These are phyloP conservation scores for Myotis findleyi DNA, from an alignment of 2,797 vertebrate genomes.

Conservation along the genomic window DNA sequence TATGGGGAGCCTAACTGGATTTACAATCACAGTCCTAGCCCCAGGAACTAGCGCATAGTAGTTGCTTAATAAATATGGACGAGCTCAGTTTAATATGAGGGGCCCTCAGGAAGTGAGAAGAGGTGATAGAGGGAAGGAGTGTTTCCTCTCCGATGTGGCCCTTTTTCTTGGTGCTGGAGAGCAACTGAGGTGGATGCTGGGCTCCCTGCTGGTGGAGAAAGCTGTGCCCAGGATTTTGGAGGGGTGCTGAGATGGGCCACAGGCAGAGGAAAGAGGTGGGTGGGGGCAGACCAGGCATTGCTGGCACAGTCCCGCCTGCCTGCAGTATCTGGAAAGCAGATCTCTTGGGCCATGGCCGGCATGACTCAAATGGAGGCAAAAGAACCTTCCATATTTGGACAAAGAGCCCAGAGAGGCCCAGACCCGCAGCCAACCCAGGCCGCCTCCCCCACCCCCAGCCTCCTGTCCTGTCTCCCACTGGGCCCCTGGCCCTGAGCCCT, in stretches of 20 bases:
- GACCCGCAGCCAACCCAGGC: constrained; percentile 74
- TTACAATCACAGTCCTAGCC: not conserved
- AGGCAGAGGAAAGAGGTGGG: not conserved
- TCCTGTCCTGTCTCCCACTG: constrained; percentile 56
- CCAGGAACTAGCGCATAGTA: not conserved
- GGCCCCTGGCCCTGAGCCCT: constrained; percentile 63
- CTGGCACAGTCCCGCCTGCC: constrained; percentile 38
- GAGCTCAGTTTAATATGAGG: not conserved
- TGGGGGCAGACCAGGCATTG: constrained; percentile 51
- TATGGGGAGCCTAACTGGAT: not conserved
- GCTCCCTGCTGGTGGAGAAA: not conserved
- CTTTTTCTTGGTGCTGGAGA: not conserved
- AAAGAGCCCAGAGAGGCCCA: constrained; percentile 84
- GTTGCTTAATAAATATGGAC: not conserved
- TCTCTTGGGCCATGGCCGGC: constrained; percentile 89
- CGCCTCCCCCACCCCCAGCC: constrained; percentile 55
- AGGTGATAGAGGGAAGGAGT: not conserved
- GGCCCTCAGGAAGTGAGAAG: not conserved
- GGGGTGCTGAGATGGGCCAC: constrained; percentile 41
- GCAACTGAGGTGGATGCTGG: not conserved
- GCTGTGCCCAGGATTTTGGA: not conserved
- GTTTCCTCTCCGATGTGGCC: not conserved
- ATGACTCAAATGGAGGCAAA: constrained; percentile 88
- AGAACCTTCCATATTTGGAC: constrained; percentile 92
- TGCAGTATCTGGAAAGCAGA: constrained; percentile 89